phyloP scores from a whole-genome alignment of 1,140 invertebrate genomes.

The Listronotus bonariensis region DNA sequence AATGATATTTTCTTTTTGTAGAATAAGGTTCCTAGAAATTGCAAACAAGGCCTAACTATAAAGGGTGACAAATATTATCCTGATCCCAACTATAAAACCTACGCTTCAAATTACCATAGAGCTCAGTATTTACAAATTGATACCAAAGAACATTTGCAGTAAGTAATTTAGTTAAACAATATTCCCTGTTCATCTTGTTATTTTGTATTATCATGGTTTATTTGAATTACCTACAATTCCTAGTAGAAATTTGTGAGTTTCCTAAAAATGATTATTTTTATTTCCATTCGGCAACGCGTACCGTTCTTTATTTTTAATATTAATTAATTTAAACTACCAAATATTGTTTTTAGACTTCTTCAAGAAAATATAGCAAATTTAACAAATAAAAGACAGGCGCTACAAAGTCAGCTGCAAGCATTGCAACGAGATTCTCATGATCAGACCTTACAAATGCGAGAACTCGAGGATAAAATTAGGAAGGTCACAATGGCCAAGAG shows the following conservation, averaged over 20 bases:
- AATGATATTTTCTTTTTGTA: no score
- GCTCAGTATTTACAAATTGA: constrained; percentile 67
- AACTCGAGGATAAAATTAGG: constrained; percentile 43
- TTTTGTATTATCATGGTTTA: no score
- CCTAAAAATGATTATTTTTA: no score
- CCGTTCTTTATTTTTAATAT: no score
- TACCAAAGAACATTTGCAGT: constrained; percentile 63
- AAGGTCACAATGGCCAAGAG: constrained; percentile 33
- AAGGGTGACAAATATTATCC: constrained; percentile 66
- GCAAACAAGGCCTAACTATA: constrained; percentile 66
- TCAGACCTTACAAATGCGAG: constrained; percentile 19
- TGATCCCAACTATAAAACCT: constrained; percentile 71
- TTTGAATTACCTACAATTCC: no score
- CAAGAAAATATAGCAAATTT: constrained; percentile 36
- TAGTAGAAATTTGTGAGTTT: no score
- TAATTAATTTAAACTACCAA: background rate
- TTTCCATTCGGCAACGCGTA: no score
- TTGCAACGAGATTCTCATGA: constrained; percentile 29
- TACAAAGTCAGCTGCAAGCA: constrained; percentile 33
- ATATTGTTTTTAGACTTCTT: constrained; percentile 27
- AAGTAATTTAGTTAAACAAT: constrained; percentile 42
- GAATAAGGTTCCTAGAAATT: constrained; percentile 65
- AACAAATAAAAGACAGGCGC: constrained; percentile 27
- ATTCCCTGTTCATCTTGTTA: background rate
- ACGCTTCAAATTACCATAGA: constrained; percentile 59